Percentiles rank a stretch among this genome's conserved stretches.
These are phyloP conservation scores for Galerucella nymphaeae DNA, from an alignment of 2,888 invertebrate species.

Conservation along the genomic window DNA sequence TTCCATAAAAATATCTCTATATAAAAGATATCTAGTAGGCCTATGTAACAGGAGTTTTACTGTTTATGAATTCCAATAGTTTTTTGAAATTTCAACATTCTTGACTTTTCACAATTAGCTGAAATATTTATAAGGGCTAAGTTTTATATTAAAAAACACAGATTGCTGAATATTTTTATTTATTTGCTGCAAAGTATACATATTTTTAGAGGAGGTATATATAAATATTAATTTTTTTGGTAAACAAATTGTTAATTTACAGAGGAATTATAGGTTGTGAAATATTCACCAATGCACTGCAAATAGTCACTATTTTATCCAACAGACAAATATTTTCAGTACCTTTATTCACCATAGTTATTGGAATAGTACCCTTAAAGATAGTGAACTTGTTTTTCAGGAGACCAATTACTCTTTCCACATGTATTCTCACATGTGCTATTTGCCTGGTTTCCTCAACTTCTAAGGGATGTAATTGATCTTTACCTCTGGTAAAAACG, in stretches of 20 bases:
- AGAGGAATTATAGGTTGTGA: background rate
- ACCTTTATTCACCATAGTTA: constrained; percentile 12
- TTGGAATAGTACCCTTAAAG: constrained; percentile 27
- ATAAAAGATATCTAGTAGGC: no score
- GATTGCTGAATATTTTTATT: no score
- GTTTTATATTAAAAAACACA: no score
- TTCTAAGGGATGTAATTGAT: constrained; percentile 27
- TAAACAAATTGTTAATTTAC: background rate
- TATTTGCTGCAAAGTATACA: no score
- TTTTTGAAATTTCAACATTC: no score
- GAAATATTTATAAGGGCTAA: no score
- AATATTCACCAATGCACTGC: constrained; percentile 9
- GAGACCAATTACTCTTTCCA: constrained; percentile 34
- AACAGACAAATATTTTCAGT: background rate
- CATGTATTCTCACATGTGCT: constrained; percentile 33
- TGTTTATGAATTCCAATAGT: no score
- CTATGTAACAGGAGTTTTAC: no score
- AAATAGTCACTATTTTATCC: constrained; percentile 12
- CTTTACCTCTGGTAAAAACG: constrained; percentile 32
- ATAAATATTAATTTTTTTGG: no score
- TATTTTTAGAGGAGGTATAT: no score
- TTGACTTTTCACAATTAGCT: no score
- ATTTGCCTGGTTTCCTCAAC: constrained; percentile 30
- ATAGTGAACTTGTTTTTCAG: constrained; percentile 31
- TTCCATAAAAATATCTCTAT: no score